Percentiles rank a stretch among this genome's conserved stretches.
Evolutionary conservation across 2,797 vertebrate species (phyloP).

Genomic region (Salmo trutta): DNA sequence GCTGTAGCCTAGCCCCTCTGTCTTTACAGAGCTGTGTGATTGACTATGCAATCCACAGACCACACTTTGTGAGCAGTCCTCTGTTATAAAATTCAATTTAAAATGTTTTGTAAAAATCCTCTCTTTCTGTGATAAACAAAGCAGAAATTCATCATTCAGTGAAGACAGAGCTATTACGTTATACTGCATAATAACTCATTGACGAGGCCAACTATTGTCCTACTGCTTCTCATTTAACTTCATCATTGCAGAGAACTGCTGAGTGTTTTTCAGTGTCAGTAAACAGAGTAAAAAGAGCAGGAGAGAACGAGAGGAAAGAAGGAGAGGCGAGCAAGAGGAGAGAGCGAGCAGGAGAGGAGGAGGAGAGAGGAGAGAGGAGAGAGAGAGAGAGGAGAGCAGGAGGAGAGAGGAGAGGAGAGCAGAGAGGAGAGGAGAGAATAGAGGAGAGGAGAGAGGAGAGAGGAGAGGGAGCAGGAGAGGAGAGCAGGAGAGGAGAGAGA

Average conservation of each 20-base stretch:
- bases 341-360: too few relatives aligned
- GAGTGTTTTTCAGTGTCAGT: conserved; percentile 38
- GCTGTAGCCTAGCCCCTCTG: too few relatives aligned
- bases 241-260: conserved; percentile 28
- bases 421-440: too few relatives aligned
- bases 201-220: conserved; percentile 30
- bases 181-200: conserved; percentile 30
- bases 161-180: conserved; percentile 31
- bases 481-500: too few relatives aligned
- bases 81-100: conserved; percentile 21
- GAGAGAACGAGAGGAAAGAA: too few relatives aligned
- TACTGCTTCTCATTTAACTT: conserved; percentile 44
- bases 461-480: too few relatives aligned
- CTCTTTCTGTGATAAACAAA: conserved; percentile 22
- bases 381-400: too few relatives aligned
- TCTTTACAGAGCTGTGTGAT: too few relatives aligned
- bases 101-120: conserved; percentile 15
- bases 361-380: too few relatives aligned
- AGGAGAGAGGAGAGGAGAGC: too few relatives aligned
- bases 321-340: too few relatives aligned
- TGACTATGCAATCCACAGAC: neutral
- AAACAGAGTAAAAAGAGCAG: conserved; percentile 22
- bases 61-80: neutral
- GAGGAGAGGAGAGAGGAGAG: too few relatives aligned
- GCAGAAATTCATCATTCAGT: conserved; percentile 36